These are phyloP conservation scores for Empis livida DNA, from an alignment of 2,888 invertebrate species.

Conservation along the genomic window DNA sequence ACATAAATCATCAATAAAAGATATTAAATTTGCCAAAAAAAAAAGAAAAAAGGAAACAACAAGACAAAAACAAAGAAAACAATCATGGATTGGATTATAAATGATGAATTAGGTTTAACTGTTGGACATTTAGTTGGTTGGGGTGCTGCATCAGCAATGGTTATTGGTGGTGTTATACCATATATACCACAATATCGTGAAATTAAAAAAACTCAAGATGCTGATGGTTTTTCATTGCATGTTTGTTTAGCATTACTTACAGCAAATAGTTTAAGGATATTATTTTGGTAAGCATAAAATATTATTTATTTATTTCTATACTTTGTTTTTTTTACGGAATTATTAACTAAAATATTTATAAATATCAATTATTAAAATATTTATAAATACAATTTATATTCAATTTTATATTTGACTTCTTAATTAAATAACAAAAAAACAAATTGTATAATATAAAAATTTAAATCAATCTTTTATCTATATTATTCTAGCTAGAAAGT, in stretches of 20 bases:
- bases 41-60: not conserved
- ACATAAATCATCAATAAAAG: too few species aligned
- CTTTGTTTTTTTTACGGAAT: too few species aligned
- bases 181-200: conserved; percentile 94
- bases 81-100: conserved; percentile 64
- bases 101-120: conserved; percentile 59
- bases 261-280: conserved; percentile 91
- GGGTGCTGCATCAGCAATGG: conserved; percentile 79
- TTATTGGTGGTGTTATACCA: conserved; percentile 88
- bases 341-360: too few species aligned
- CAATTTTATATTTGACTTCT: too few species aligned
- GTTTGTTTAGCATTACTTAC: conserved; percentile 90
- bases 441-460: too few species aligned
- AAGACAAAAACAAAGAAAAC: not conserved
- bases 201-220: conserved; percentile 79
- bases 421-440: too few species aligned
- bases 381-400: too few species aligned
- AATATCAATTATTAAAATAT: too few species aligned
- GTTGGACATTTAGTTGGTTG: conserved; percentile 65
- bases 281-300: conserved; percentile 75
- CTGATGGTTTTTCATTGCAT: conserved; percentile 93
- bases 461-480: too few species aligned
- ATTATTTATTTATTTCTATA: too few species aligned
- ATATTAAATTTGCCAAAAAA: not conserved
- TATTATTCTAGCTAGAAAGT: too few species aligned